Conservation (phyloP, 2,113 vertebrate species). For the Microtus ochrogaster region DNA sequence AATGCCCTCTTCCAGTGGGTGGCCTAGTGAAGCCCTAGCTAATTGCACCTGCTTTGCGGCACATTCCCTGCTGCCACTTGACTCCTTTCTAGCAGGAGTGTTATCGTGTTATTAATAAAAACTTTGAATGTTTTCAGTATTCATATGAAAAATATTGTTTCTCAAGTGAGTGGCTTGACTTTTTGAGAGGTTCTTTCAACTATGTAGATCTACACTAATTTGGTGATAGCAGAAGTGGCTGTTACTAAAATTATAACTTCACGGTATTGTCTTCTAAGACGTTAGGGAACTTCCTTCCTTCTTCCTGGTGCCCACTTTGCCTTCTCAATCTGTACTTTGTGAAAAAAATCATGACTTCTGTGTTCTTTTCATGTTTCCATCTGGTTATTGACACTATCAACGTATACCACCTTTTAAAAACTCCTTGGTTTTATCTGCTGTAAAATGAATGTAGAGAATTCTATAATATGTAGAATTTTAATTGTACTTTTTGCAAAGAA, state of each 20-base stretch:
- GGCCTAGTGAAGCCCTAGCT: background rate
- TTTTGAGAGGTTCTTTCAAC: background rate
- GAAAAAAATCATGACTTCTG: background rate
- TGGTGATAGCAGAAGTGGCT: constrained; percentile 2
- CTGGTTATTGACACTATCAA: background rate
- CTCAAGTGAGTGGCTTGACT: background rate
- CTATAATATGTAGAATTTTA: background rate
- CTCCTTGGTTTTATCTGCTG: background rate
- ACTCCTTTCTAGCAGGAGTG: background rate
- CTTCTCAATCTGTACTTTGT: background rate
- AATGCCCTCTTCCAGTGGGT: background rate
- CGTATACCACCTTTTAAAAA: background rate
- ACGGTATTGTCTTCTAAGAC: background rate
- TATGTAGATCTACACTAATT: constrained; percentile 43
- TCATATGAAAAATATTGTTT: constrained; percentile 16
- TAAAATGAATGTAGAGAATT: background rate
- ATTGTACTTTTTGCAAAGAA: background rate
- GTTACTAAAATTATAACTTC: constrained; percentile 24
- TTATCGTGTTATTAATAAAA: background rate
- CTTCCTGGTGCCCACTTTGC: background rate
- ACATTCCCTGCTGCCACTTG: background rate
- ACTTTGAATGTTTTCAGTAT: background rate
- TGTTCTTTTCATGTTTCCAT: background rate
- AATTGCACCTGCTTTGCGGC: background rate
- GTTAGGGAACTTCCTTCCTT: background rate